Evolutionary conservation across 2,888 invertebrate genomes (phyloP).

Genomic region (Ptychoptera contaminata): DNA sequence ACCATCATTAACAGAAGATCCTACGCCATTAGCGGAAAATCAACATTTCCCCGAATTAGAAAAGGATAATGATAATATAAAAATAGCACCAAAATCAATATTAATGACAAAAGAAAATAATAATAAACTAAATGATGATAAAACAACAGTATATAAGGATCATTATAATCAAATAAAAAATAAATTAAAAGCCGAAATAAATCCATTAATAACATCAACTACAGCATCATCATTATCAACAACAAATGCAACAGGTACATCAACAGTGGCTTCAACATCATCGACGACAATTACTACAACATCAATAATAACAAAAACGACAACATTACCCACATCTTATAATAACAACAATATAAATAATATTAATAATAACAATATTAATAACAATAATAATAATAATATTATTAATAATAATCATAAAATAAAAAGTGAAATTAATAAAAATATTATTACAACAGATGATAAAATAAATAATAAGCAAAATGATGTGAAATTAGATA

Average conservation of each 20-base stretch:
- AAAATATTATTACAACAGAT: no score
- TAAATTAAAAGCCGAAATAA: constrained; percentile 4
- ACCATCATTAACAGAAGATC: constrained; percentile 32
- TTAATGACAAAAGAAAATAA: no score
- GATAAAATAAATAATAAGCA: not conserved
- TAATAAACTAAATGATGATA: constrained; percentile 8
- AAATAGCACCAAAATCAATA: no score
- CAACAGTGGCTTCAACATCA: constrained; percentile 2
- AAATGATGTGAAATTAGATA: not conserved
- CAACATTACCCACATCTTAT: no score
- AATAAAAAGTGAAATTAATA: no score
- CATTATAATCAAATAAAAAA: constrained; percentile 8
- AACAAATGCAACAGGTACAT: not conserved
- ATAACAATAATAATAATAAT: no score
- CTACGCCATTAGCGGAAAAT: constrained; percentile 32
- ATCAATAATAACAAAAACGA: constrained; percentile 6
- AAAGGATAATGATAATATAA: constrained; percentile 16
- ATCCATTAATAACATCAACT: constrained; percentile 3
- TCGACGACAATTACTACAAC: no score
- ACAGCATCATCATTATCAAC: not conserved
- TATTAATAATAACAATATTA: no score
- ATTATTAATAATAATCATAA: no score
- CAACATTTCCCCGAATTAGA: constrained; percentile 29
- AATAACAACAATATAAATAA: no score
- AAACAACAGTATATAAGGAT: constrained; percentile 10